Percentiles rank a stretch among this genome's conserved stretches.
Conservation (phyloP, 2,888 invertebrate genomes). For the Melinaea marsaeus region DNA sequence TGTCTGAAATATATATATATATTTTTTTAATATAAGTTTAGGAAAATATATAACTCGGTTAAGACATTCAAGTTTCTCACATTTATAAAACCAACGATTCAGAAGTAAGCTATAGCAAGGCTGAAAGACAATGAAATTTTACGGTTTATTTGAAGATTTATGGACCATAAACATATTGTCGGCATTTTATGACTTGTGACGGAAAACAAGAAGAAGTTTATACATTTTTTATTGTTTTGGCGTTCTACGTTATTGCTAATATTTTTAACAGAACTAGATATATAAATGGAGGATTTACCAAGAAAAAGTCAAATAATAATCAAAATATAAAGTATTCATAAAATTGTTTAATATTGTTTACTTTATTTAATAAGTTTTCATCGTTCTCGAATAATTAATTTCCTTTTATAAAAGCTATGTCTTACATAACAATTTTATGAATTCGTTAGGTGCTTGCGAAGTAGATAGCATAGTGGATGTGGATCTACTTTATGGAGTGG, state of each 20-base stretch:
- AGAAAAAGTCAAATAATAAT: not conserved
- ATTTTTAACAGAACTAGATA: constrained; percentile 35
- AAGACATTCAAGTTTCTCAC: constrained; percentile 2
- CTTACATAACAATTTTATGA: too few species aligned
- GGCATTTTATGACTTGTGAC: constrained; percentile 53
- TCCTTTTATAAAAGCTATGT: too few species aligned
- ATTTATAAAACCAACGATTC: constrained; percentile 23
- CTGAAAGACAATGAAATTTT: constrained; percentile 54
- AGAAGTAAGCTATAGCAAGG: constrained; percentile 30
- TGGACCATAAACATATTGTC: constrained; percentile 60
- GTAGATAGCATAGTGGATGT: not conserved
- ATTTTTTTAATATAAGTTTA: too few species aligned
- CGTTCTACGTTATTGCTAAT: constrained; percentile 31
- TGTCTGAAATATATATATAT: too few species aligned
- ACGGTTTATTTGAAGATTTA: constrained; percentile 63
- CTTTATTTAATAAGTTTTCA: too few species aligned
- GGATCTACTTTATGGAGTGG: constrained; percentile 37
- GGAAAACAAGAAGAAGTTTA: constrained; percentile 46
- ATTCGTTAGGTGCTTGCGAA: too few species aligned
- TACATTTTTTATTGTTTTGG: constrained; percentile 39
- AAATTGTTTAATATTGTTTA: not conserved
- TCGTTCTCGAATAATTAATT: too few species aligned
- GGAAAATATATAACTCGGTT: not conserved
- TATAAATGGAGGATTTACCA: constrained; percentile 20
- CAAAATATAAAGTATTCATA: constrained; percentile 2